Evolutionary conservation across 2,797 vertebrate genomes (phyloP).

Genomic region (Xerus rutilus): DNA sequence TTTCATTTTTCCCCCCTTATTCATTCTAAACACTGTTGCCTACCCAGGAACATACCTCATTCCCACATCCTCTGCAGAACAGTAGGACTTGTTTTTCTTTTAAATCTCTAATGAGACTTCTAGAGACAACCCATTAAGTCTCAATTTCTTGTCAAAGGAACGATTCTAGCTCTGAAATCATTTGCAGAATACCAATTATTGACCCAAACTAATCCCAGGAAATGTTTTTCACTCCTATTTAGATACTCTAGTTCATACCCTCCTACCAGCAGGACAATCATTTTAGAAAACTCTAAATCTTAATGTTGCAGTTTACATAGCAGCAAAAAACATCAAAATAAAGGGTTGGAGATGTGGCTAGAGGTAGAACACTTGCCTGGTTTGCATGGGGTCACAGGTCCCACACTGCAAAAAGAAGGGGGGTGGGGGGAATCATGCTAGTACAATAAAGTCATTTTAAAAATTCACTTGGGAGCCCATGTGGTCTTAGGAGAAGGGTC

Average conservation of each 20-base stretch:
- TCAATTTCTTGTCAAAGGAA: conserved; percentile 63
- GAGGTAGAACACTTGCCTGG: too few species aligned
- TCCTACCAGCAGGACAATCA: background rate
- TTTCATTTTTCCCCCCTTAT: background rate
- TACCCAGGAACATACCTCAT: background rate
- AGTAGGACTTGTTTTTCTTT: conserved; percentile 53
- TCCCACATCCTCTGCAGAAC: conserved; percentile 1
- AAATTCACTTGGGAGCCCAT: conserved; percentile 33
- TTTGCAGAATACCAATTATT: conserved; percentile 63
- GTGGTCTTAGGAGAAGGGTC: background rate
- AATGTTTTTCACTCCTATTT: conserved; percentile 32
- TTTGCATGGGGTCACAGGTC: too few species aligned
- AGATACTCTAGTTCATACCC: conserved; percentile 32
- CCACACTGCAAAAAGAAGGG: too few species aligned
- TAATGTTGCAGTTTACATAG: background rate
- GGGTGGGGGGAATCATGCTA: background rate
- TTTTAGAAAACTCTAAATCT: conserved; percentile 39
- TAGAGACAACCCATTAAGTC: conserved; percentile 42
- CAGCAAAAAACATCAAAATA: conserved; percentile 7
- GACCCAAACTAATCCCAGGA: background rate
- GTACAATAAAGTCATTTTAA: background rate
- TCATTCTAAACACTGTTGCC: background rate
- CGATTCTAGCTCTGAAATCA: conserved; percentile 50
- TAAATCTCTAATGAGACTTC: conserved; percentile 49
- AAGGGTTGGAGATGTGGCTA: background rate